Evolutionary conservation across 1,140 invertebrate species (phyloP), one percentile per base, ranked within the genome.

Genomic region (Oedothorax gibbosus): DNA sequence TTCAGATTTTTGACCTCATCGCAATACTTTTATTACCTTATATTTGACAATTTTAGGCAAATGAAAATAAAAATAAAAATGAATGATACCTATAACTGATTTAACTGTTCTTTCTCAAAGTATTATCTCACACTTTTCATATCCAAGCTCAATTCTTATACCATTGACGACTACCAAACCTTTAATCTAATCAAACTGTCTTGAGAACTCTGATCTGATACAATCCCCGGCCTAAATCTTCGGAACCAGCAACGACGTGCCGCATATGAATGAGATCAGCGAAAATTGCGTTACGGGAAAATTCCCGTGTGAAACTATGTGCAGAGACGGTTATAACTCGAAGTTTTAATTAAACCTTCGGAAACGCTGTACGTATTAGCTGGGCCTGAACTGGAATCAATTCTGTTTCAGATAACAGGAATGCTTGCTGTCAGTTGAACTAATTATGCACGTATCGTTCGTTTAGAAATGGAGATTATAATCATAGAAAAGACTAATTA

Each of bases 381-480:
- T 15, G 71, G 53, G n/a, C 15, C 53, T 66, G 51, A 51, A 57
- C 20, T 73, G 71, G 49, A 73, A 73, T 73, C 71, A 73, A 73
- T 73, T 73, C 57, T 50, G 7, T 8, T 20, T 51, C 71, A 57
- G 71, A 73, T 73, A 73, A 73, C 53, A 73, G 71, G 57, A 73
- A 73, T 73, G 71, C 18, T 54, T 50, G 11, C 71, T 73, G 71
- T 73, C 71, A 57, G 71, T 54, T 20, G 71, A 54, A 73, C 71
- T 73, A 73, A 73, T 73, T 57, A 73, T n/a, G n/a, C n/a, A 57
- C n/a, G 18, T 73, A 51, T 73, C 71, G 57, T 54, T 50, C 71
- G n/a, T 54, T 73, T 73, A 73, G 53, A 73, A 73, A 73, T 54
- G 71, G 71, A 73, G 71, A 73, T 73, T 73, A 73, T 73, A 51